Evolutionary conservation across 2,888 invertebrate species (phyloP), one percentile per base, ranked within the genome.

Genomic region (Caenorhabditis parvicauda): DNA sequence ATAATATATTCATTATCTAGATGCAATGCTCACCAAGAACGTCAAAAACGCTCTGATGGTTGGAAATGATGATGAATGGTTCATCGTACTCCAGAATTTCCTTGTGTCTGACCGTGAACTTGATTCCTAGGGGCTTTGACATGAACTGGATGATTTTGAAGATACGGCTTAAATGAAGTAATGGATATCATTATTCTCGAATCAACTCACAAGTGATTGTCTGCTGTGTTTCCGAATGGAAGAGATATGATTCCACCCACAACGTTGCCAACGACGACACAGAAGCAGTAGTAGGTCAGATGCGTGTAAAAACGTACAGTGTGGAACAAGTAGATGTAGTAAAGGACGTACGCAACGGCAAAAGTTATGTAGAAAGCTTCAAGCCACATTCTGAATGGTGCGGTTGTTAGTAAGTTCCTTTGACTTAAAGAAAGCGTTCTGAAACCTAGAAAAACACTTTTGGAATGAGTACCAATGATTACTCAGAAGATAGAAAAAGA

Each of bases 41-140:
- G 54, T 81, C 81, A 24, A 80, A 17, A 25, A 74, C 70, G 41
- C 76, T 77, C 59, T 80, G 80, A 52, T 81, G 81, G 47, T 81
- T 81, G 39, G 67, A 66, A 24, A 82, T 68, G 42, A 81, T 48
- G 32, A 81, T 75, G 46, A 56, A 70, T 4, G 76, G 74, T 41
- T 68, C 62, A 22, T 61, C 55, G 21, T 54, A 54, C 17, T 57
- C 48, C 27, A 72, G 46, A 21, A 58, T 59, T 17, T 67, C 59
- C 22, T 39, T 51, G 57, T 74, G 55, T 22, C 70, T 43, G 3
- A 69, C 32, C 14, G 61, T 48, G 52, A 63, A 62, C n/a, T 48
- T 47, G 22, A 74, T 25, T 1, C 58, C 48, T 38, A 71, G 48
- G 25, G 57, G 59, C 27, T 39, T 41, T 6, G 47, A 49, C 41